Base-by-base conservation (phyloP, 1,140 invertebrate genomes). In the Papilio machaon region DNA sequence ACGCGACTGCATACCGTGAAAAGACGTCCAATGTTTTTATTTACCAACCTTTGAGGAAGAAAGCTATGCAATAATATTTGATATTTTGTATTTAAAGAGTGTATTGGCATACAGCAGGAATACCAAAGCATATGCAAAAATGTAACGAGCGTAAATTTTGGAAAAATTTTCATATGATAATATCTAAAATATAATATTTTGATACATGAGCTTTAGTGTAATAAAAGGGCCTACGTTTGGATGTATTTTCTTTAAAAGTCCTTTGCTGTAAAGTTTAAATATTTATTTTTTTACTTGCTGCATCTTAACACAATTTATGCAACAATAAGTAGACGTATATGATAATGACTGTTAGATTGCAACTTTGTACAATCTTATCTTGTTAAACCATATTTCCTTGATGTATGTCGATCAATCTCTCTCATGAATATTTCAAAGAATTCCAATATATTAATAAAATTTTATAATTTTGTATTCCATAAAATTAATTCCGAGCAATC, bases 331-430 rank as follows among this genome's bases (percentile, higher is more conserved):
- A 5, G 30, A 6, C 13, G 6, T 70, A 0, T 6, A 5, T 15
- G 13, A 70, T 70, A 35, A 70, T 30, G 17, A n/a, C 5, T 70
- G 30, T 70, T 30, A 70, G 64, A 70, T 70, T 70, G 64, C 23
- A 70, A 70, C 30, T 70, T 70, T 70, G 23, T 70, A 17, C 5
- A 70, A 70, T 70, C 64, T 70, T 35, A 70, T 70, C 64, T 15
- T 35, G 30, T 35, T 70, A 70, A 70, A 70, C 13, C 30, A 38
- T 70, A 70, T 70, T 70, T 38, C 30, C 64, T 70, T 70, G 23
- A 70, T 38, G 19, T 15, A 35, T 30, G n/a, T 58, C n/a, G 17
- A 0, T n/a, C 8, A 30, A 30, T 64, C 11, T 64, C 11, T 11
- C 11, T 30, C 23, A 13, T 64, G 13, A 13, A 2, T 52, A 11